These are phyloP conservation scores for Oenanthe melanoleuca DNA, from an alignment of 2,113 vertebrate genomes.

Conservation along the genomic window DNA sequence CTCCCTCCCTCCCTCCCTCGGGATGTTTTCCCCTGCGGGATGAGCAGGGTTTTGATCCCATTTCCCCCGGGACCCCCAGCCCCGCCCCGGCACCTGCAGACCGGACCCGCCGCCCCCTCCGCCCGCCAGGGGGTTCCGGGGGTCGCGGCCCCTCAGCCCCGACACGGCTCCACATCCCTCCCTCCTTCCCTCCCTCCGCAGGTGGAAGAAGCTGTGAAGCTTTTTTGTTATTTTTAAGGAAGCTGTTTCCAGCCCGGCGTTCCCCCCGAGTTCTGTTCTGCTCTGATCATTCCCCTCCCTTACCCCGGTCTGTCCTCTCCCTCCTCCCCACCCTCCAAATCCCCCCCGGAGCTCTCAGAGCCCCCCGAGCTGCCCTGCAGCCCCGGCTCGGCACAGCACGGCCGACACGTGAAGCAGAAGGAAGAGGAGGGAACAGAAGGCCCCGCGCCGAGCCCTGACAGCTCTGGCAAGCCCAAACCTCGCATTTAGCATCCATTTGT, in stretches of 20 bases:
- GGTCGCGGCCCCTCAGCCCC: too few species aligned
- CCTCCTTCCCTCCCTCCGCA: background rate
- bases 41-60: background rate
- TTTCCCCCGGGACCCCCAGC: background rate
- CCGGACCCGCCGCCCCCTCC: too few species aligned
- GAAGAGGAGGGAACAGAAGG: background rate
- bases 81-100: too few species aligned
- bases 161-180: too few species aligned
- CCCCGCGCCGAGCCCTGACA: background rate
- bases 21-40: too few species aligned
- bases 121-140: too few species aligned
- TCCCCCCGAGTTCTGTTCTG: background rate
- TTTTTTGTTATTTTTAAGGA: background rate
- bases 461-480: background rate
- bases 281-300: too few species aligned
- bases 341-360: background rate
- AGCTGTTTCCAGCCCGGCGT: background rate
- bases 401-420: background rate
- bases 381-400: rapidly evolving
- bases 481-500: rapidly evolving
- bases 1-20: too few species aligned
- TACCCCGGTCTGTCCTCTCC: rapidly evolving
- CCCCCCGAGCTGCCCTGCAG: rapidly evolving
- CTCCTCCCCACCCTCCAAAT: background rate
- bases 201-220: background rate